phyloP scores from a whole-genome alignment of 2,797 vertebrate species.

The Eulemur rubriventer region DNA sequence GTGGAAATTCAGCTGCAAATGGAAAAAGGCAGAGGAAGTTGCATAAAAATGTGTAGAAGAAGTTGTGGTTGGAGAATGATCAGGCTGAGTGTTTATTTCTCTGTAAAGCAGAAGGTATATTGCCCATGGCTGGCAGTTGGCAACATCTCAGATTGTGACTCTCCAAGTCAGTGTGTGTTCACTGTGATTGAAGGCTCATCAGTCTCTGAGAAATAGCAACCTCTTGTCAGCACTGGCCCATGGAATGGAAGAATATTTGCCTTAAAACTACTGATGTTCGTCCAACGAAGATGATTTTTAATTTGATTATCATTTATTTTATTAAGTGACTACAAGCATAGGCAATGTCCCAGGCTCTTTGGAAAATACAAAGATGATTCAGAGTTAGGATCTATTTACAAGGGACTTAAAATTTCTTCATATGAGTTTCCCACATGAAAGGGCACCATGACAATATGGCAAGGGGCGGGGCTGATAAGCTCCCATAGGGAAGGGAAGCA shows the following conservation, averaged over 20 bases:
- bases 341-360: not conserved
- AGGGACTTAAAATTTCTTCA: not conserved
- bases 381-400: not conserved
- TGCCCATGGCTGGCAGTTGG: not conserved
- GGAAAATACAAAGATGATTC: not conserved
- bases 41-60: not conserved
- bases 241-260: not conserved
- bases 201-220: not conserved
- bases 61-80: not conserved
- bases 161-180: no score
- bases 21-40: not conserved
- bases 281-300: not conserved
- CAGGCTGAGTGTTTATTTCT: not conserved
- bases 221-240: not conserved
- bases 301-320: not conserved
- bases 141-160: not conserved
- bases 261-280: not conserved
- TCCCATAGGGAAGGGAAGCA: not conserved
- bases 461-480: not conserved
- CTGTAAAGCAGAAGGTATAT: not conserved
- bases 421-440: no score
- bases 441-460: not conserved
- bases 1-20: not conserved
- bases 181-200: not conserved
- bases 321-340: not conserved